Evolutionary conservation across 2,113 vertebrate genomes (phyloP).

Genomic region (Pygathrix nemaeus): DNA sequence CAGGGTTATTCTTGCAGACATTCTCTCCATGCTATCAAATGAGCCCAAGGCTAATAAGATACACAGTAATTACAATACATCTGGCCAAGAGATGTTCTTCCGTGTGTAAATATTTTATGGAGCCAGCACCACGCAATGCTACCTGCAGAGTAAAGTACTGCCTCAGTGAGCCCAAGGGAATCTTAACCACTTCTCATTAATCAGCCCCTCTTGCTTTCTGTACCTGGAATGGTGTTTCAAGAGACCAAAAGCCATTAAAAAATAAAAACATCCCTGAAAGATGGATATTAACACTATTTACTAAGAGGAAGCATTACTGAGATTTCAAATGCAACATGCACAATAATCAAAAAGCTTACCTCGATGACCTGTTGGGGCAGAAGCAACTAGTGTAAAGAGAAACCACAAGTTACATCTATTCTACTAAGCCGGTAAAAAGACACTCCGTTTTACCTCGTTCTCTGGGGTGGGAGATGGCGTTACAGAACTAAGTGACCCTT

Average conservation of each 20-base stretch:
- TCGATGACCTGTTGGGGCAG: slow-evolving; percentile 41
- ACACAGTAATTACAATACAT: slow-evolving; percentile 26
- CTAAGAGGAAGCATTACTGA: slow-evolving; percentile 24
- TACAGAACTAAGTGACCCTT: slow-evolving; percentile 92
- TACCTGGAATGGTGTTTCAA: background rate
- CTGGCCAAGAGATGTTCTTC: slow-evolving; percentile 33
- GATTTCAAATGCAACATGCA: slow-evolving; percentile 30
- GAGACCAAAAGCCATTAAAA: slow-evolving; percentile 51
- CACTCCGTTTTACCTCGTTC: slow-evolving; percentile 88
- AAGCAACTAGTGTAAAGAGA: slow-evolving; percentile 57
- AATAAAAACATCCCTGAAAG: slow-evolving; percentile 47
- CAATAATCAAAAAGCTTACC: slow-evolving; percentile 36
- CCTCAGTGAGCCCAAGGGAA: slow-evolving; percentile 46
- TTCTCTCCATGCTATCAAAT: background rate
- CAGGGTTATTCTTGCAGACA: slow-evolving; percentile 54
- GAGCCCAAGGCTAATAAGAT: slow-evolving; percentile 60
- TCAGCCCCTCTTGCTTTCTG: slow-evolving; percentile 32
- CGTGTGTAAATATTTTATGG: slow-evolving; percentile 60
- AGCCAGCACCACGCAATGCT: background rate
- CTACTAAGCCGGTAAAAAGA: slow-evolving; percentile 38
- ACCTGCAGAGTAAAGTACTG: slow-evolving; percentile 35
- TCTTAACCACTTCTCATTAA: slow-evolving; percentile 54
- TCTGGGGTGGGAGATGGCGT: slow-evolving; percentile 95
- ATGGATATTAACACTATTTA: slow-evolving; percentile 33
- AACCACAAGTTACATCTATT: slow-evolving; percentile 20